phyloP scores from a whole-genome alignment of 2,113 vertebrate species.

The Megaceryle maxima region DNA sequence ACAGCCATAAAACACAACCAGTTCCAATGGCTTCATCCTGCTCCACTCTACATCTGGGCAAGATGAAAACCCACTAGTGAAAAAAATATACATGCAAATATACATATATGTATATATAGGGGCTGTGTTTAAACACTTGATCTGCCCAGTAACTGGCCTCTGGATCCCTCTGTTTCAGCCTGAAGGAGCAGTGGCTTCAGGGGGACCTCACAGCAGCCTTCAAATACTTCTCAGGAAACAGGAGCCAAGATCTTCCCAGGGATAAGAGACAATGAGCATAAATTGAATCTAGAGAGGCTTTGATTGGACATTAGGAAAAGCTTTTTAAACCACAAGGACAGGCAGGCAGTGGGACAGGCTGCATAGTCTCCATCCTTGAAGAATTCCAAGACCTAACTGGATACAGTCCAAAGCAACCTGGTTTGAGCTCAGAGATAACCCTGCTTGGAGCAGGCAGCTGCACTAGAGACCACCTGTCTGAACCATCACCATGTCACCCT shows the following conservation, averaged over 20 bases:
- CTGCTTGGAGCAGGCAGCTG: not conserved
- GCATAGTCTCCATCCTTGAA: not conserved
- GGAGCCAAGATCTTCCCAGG: not conserved
- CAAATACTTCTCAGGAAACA: not conserved
- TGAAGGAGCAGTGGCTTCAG: not conserved
- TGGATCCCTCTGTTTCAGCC: not conserved
- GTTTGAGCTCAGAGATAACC: not conserved
- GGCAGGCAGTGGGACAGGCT: not conserved
- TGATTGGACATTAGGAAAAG: not conserved
- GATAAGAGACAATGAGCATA: not conserved
- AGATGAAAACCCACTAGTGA: not conserved
- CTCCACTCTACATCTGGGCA: not conserved
- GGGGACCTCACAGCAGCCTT: not conserved
- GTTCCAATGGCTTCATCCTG: not conserved
- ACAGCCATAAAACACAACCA: not conserved
- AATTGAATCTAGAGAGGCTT: not conserved
- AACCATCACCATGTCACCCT: not conserved
- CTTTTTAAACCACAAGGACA: not conserved
- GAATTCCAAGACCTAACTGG: not conserved
- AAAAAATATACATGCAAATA: not conserved
- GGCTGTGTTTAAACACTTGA: not conserved
- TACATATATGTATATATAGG: not conserved
- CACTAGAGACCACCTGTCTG: not conserved
- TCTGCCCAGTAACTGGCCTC: not conserved
- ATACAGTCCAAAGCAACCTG: not conserved